Percentiles rank a stretch among this genome's conserved stretches.
These are phyloP conservation scores for Lindbergichthys nudifrons DNA, from an alignment of 2,797 vertebrate genomes.

Conservation along the genomic window DNA sequence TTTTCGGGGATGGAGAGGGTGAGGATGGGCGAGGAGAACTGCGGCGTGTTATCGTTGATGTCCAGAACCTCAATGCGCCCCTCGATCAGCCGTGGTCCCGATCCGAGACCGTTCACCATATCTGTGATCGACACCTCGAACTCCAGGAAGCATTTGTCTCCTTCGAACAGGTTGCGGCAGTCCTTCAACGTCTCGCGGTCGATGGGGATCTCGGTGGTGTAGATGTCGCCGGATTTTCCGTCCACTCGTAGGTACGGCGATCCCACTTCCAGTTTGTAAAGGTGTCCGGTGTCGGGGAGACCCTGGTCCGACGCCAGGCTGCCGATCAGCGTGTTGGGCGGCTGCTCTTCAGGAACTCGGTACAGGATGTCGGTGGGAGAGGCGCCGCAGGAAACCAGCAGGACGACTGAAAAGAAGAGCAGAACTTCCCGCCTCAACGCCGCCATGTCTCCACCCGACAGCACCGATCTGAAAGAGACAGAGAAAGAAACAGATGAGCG, in stretches of 20 bases:
- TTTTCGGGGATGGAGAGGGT: constrained; percentile 95
- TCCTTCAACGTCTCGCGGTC: constrained; percentile 93
- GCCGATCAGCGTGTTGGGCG: constrained; percentile 94
- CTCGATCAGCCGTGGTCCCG: constrained; percentile 91
- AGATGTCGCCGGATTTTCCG: constrained; percentile 96
- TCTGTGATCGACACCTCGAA: constrained; percentile 98
- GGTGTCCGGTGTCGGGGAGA: constrained; percentile 92
- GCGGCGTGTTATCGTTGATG: constrained; percentile 98
- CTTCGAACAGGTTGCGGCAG: constrained; percentile 91
- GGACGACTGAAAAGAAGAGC: constrained; percentile 50
- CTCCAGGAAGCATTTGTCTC: constrained; percentile 92
- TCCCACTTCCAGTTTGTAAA: constrained; percentile 97
- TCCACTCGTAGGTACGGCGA: constrained; percentile 93
- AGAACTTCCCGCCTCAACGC: constrained; percentile 56
- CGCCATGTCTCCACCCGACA: constrained; percentile 72
- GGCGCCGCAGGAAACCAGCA: constrained; percentile 58
- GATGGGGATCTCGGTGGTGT: constrained; percentile 94
- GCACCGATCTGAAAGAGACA: constrained; percentile 69
- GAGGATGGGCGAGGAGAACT: constrained; percentile 94
- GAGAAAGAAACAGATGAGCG: constrained; percentile 22
- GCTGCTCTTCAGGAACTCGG: constrained; percentile 93
- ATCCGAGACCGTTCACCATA: constrained; percentile 87
- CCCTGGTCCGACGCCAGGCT: constrained; percentile 94
- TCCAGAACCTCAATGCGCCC: constrained; percentile 96
- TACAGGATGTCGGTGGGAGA: constrained; percentile 82